Evolutionary conservation across 2,888 invertebrate species (phyloP), one percentile per base, ranked within the genome.

Genomic region (Abrostola triplasia): DNA sequence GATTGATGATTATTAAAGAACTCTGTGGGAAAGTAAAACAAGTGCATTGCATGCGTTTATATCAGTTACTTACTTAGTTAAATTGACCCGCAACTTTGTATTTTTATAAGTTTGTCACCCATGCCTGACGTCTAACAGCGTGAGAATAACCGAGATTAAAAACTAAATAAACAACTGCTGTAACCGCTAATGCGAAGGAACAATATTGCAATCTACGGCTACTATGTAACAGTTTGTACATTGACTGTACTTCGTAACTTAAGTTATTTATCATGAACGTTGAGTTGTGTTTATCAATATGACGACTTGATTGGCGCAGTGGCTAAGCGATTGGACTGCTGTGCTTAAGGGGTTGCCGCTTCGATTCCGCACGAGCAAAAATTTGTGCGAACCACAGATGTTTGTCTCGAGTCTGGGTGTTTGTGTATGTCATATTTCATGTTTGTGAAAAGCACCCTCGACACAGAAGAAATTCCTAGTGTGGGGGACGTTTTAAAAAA

Each of bases 111-210:
- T 59, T 58, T 47, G 37, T 10, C 10, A 57, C 56, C 55, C 58
- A 67, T 59, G 51, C 53, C 60, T 62, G 44, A 47, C 44, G 70
- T 48, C 42, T 57, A 35, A 51, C 57, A 44, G 37, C 57, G 49
- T 65, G 69, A 57, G 63, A 73, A 52, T 62, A 59, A 59, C 58
- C 48, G 59, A 55, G 6, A 59, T 40, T 62, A 61, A 63, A 65
- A 58, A 70, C 58, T 70, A 42, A 66, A 69, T 69, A 47, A 51
- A 52, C 49, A 64, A 77, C 61, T 59, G 48, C 58, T 66, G 60
- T 73, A 70, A 66, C 49, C 50, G 64, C 55, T 60, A 69, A 60
- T 50, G 63, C 44, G 52, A 67, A 53, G 11, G 56, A 52, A 55
- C 52, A 67, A 48, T 40, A 51, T 50, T 37, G 48, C 37, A 48